These are phyloP conservation scores for Mastomys natalensis DNA, from an alignment of 2,113 vertebrate species.

Conservation along the genomic window DNA sequence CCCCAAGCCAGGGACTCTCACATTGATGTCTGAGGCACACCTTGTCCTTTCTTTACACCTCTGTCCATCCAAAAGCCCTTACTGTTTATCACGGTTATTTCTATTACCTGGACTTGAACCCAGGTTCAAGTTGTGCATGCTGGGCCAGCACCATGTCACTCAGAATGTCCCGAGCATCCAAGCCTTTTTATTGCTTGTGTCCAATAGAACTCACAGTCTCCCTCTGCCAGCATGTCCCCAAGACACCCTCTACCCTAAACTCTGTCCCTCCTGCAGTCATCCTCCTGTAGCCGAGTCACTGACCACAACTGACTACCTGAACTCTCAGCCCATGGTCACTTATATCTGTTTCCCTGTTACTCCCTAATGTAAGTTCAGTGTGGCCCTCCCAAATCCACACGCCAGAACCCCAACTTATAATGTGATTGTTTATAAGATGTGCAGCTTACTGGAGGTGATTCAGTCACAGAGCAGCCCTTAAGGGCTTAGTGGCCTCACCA, in stretches of 20 bases:
- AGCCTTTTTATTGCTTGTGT: background rate
- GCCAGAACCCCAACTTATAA: background rate
- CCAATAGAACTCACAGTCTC: background rate
- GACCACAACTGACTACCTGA: accelerated
- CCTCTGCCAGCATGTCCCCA: accelerated
- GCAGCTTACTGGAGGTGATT: background rate
- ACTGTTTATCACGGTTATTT: background rate
- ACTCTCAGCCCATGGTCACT: background rate
- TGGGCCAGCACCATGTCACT: background rate
- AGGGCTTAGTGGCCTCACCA: background rate
- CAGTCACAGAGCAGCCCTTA: background rate
- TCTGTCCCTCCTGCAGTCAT: background rate
- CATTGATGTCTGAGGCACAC: too few relatives aligned
- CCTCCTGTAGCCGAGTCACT: background rate
- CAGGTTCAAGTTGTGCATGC: too few relatives aligned
- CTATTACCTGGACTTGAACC: background rate
- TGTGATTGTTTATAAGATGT: background rate
- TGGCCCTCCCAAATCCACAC: background rate
- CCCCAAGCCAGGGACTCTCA: background rate
- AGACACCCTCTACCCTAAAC: background rate
- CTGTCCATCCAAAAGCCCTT: background rate
- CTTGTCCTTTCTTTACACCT: background rate
- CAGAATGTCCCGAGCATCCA: background rate
- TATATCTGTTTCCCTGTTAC: background rate
- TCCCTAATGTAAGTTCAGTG: too few relatives aligned